Conservation (phyloP, 2,888 invertebrate genomes). For the Yponomeuta malinellus region DNA sequence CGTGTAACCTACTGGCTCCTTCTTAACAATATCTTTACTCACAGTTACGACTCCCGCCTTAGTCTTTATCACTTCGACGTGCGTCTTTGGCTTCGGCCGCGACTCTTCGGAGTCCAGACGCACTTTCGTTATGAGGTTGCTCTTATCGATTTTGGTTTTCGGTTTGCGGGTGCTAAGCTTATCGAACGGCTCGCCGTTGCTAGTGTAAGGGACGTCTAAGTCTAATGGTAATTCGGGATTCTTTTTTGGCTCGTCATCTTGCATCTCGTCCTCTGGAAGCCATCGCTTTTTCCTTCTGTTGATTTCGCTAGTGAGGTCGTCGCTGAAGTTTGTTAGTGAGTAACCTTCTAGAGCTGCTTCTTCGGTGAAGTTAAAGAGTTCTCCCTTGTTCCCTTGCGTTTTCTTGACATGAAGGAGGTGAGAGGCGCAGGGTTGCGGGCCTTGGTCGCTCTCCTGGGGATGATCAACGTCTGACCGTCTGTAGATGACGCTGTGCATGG, state of each 20-base stretch:
- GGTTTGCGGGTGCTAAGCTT: conserved; percentile 67
- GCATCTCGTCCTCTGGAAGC: conserved; percentile 80
- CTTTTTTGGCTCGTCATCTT: conserved; percentile 75
- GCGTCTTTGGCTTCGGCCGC: conserved; percentile 80
- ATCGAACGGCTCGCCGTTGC: conserved; percentile 74
- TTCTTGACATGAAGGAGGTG: conserved; percentile 74
- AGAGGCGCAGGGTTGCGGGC: conserved; percentile 72
- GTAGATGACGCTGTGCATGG: conserved; percentile 90
- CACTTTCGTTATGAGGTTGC: conserved; percentile 71
- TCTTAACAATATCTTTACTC: conserved; percentile 78
- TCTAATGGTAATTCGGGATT: conserved; percentile 80
- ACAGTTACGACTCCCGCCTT: conserved; percentile 79
- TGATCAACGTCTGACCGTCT: conserved; percentile 84
- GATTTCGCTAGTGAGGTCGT: conserved; percentile 53
- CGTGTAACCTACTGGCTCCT: conserved; percentile 69
- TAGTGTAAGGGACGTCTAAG: conserved; percentile 79
- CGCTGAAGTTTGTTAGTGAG: conserved; percentile 45
- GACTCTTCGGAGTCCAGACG: conserved; percentile 70
- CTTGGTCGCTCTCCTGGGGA: conserved; percentile 49
- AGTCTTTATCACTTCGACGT: conserved; percentile 80
- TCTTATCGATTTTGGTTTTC: conserved; percentile 71
- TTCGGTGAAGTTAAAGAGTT: conserved; percentile 58
- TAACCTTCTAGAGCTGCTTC: conserved; percentile 39
- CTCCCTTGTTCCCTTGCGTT: conserved; percentile 49
- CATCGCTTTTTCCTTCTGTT: conserved; percentile 76